Percentiles rank a stretch among this genome's conserved stretches.
These are phyloP conservation scores for Flabesymbios commensalis DNA, from an alignment of 2,888 invertebrate genomes.

Conservation along the genomic window DNA sequence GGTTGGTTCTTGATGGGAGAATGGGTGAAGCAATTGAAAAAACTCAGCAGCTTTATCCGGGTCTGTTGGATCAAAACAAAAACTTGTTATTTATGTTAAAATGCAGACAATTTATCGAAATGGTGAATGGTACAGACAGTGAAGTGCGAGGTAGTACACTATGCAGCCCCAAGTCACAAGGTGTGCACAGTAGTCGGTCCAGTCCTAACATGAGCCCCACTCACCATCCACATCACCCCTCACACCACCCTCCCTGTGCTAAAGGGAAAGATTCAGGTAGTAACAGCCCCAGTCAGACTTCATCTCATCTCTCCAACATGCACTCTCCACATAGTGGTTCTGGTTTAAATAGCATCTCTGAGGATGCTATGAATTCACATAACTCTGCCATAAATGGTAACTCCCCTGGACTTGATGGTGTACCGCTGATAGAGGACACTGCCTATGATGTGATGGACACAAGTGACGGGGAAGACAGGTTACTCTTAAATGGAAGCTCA, in stretches of 20 bases:
- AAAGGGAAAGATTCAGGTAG: constrained; percentile 45
- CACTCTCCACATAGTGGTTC: not conserved
- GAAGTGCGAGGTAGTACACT: constrained; percentile 67
- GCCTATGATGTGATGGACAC: constrained; percentile 13
- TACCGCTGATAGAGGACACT: not conserved
- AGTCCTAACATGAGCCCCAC: constrained; percentile 58
- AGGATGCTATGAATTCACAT: constrained; percentile 51
- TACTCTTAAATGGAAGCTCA: too few relatives aligned
- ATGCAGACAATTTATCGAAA: constrained; percentile 98
- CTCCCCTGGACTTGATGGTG: too few relatives aligned
- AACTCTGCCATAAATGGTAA: constrained; percentile 40
- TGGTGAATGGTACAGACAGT: constrained; percentile 71
- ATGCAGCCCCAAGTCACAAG: constrained; percentile 56
- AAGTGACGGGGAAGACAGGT: not conserved
- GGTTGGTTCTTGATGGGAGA: constrained; percentile 86
- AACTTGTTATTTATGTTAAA: constrained; percentile 94
- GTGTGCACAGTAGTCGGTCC: constrained; percentile 54
- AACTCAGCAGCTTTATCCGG: constrained; percentile 87
- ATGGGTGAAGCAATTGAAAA: constrained; percentile 94
- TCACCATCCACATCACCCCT: constrained; percentile 31
- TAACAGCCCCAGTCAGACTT: not conserved
- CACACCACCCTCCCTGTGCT: constrained; percentile 35
- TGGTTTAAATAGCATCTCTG: constrained; percentile 12
- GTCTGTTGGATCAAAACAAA: constrained; percentile 86
- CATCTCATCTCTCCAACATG: not conserved